phyloP scores from a whole-genome alignment of 1,140 invertebrate genomes.

The Zaprionus ornatus region DNA sequence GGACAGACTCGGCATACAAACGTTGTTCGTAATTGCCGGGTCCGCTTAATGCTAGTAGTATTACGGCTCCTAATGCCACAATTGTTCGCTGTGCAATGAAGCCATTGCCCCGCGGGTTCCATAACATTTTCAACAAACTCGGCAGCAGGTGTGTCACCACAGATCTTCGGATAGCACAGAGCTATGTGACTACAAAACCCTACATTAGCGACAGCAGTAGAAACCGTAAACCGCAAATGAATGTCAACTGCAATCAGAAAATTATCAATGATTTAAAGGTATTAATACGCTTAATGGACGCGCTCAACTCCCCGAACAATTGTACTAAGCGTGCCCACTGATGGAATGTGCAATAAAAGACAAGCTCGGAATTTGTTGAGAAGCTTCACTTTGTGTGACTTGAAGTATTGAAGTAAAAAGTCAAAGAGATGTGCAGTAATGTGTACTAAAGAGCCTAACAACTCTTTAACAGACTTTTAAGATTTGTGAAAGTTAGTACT shows the following conservation, averaged over 20 bases:
- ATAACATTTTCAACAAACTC: constrained; percentile 15
- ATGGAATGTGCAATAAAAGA: background rate
- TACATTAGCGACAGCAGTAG: constrained; percentile 22
- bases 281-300: constrained; percentile 40
- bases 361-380: background rate
- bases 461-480: no score
- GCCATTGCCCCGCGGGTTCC: constrained; percentile 4
- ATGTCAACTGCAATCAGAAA: constrained; percentile 35
- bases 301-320: constrained; percentile 7
- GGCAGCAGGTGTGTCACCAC: constrained; percentile 24
- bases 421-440: no score
- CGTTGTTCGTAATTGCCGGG: constrained; percentile 31
- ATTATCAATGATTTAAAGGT: constrained; percentile 47
- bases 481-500: no score
- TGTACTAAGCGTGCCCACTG: background rate
- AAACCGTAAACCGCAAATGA: constrained; percentile 26
- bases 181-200: constrained; percentile 18
- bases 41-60: background rate
- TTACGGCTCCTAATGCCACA: constrained; percentile 38
- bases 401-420: background rate
- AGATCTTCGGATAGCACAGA: constrained; percentile 19
- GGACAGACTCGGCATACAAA: background rate
- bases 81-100: background rate
- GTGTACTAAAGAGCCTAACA: no score
- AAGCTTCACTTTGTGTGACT: background rate